Evolutionary conservation across 1,140 invertebrate species (phyloP), one percentile per base, ranked within the genome.

Genomic region (Bombus pascuorum): DNA sequence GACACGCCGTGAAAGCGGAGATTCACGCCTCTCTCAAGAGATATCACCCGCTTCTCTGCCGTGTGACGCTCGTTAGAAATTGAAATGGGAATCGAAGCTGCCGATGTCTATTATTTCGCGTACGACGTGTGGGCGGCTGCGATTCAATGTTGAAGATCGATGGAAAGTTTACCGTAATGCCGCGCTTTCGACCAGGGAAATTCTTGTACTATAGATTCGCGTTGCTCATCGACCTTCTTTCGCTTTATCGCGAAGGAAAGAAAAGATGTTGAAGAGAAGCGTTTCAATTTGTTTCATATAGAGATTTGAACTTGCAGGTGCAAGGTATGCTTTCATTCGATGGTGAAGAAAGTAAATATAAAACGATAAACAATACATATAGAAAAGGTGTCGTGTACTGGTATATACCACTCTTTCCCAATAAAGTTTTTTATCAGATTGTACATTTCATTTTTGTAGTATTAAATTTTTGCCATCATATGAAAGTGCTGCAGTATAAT

Each of bases 1-100:
- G 73, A 42, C 59, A 53, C 62, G n/a, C 47, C 65, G 80, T 71
- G 85, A 89, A 89, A 90, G 88, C 62, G 77, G 77, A 70, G 81
- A 70, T 84, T 87, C 86, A 81, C 84, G 62, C 79, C 80, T 83
- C 53, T 79, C 70, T 13, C 39, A 10, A 25, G 34, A 44, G 62
- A 75, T 71, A 77, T 83, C 79, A 71, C 85, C 83, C 53, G 28
- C 57, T 28, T 25, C 53, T 10, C 2, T 70, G n/a, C 2, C 37
- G 37, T 39, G 37, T 5, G 68, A 3, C 18, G 70, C 65, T 76
- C 79, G 70, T 85, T 81, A 81, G 78, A 85, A 70, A 85, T 85
- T 85, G 70, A 81, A 81, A 81, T 68, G 79, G 57, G 47, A 25
- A 62, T 57, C 32, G 70, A 42, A 37, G 22, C 25, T 22, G 9